Conservation (phyloP, 2,113 vertebrate species). For the Microcebus griseorufus region DNA sequence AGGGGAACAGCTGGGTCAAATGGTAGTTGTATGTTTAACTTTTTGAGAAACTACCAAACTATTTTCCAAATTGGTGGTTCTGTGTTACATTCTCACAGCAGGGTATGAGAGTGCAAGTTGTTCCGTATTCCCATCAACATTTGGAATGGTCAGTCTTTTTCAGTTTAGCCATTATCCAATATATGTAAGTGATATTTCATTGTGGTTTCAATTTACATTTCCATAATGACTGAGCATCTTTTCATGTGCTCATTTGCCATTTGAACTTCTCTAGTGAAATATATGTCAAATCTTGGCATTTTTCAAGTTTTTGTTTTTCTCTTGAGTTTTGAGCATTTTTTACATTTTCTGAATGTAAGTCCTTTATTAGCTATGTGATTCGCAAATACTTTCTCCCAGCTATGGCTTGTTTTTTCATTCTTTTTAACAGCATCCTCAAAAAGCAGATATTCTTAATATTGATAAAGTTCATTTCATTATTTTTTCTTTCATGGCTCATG, state of each 20-base stretch:
- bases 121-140: background rate
- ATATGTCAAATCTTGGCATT: background rate
- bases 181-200: background rate
- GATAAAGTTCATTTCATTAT: background rate
- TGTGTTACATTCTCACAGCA: background rate
- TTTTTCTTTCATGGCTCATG: background rate
- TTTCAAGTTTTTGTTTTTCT: background rate
- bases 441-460: constrained; percentile 1
- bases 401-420: background rate
- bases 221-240: background rate
- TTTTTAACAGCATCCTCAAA: background rate
- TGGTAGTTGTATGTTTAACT: background rate
- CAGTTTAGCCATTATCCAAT: background rate
- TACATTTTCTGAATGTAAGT: background rate
- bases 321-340: constrained; percentile 18
- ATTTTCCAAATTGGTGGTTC: background rate
- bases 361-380: background rate
- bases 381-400: background rate
- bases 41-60: background rate
- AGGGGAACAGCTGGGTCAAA: background rate
- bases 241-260: background rate
- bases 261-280: background rate
- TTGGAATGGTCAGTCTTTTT: background rate
- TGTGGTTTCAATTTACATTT: constrained; percentile 32
- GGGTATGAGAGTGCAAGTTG: background rate